These are phyloP conservation scores for Trachemys scripta DNA, from an alignment of 2,113 vertebrate genomes.

Conservation along the genomic window DNA sequence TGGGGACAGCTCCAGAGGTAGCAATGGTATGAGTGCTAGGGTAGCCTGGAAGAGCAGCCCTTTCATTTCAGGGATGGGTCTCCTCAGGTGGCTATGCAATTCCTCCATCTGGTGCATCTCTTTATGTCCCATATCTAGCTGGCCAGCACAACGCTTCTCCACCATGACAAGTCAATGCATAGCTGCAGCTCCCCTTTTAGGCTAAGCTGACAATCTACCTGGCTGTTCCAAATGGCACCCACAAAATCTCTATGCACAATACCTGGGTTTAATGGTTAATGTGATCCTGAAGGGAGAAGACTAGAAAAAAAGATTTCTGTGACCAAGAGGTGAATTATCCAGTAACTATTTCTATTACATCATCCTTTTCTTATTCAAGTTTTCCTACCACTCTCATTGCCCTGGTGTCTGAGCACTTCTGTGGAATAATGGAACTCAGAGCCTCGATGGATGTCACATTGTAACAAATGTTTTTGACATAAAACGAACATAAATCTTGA, in stretches of 20 bases:
- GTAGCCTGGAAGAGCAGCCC: background rate
- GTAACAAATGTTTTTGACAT: background rate
- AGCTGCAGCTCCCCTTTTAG: background rate
- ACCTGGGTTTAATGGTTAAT: background rate
- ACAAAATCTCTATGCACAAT: background rate
- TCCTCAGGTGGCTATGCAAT: background rate
- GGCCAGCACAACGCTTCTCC: background rate
- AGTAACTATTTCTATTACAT: background rate
- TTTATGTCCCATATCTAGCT: background rate
- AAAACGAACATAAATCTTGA: background rate
- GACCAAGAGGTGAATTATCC: background rate
- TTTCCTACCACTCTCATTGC: background rate
- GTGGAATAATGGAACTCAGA: background rate
- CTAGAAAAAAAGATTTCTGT: background rate
- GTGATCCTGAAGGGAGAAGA: background rate
- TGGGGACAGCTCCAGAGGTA: fast-evolving
- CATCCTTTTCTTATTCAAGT: background rate
- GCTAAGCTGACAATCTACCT: background rate
- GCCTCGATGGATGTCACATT: background rate
- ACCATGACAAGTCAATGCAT: fast-evolving
- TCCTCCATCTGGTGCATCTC: background rate
- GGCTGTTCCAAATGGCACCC: background rate
- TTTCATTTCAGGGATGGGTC: fast-evolving
- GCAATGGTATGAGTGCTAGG: background rate
- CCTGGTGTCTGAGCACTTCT: background rate